phyloP scores from a whole-genome alignment of 2,113 vertebrate species.

The Platysteira castanea region DNA sequence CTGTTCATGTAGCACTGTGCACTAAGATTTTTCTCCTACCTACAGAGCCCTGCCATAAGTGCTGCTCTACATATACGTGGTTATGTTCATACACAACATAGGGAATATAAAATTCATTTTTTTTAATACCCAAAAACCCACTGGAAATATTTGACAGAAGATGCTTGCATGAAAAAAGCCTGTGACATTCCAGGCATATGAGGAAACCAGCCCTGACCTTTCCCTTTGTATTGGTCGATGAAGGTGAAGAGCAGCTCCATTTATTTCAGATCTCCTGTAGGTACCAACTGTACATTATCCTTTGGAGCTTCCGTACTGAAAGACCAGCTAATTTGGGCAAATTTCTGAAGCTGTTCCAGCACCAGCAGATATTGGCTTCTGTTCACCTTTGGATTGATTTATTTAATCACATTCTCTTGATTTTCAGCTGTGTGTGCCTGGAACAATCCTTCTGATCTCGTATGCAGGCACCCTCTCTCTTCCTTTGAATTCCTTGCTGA shows the following conservation, averaged over 20 bases:
- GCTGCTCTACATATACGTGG: background rate
- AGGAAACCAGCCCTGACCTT: conserved; percentile 27
- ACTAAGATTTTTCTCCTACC: background rate
- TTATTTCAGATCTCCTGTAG: background rate
- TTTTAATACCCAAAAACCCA: background rate
- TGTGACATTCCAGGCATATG: background rate
- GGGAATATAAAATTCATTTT: background rate
- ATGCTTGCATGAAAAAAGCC: background rate
- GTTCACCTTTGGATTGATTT: background rate
- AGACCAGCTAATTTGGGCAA: background rate
- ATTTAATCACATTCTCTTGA: conserved; percentile 30
- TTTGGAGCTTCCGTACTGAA: background rate
- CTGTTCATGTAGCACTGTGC: background rate
- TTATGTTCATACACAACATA: background rate
- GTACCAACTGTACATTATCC: background rate
- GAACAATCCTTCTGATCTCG: background rate
- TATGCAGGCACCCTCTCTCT: conserved; percentile 29
- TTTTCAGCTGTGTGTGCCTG: conserved; percentile 16
- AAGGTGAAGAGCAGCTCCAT: background rate
- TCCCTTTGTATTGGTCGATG: background rate
- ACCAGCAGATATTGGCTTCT: background rate
- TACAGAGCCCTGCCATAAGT: background rate
- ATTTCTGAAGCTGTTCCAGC: background rate
- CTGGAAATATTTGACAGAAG: conserved; percentile 5
- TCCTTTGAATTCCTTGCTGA: conserved; percentile 43